phyloP scores from a whole-genome alignment of 2,888 invertebrate species.

The Ennomos erosarius region DNA sequence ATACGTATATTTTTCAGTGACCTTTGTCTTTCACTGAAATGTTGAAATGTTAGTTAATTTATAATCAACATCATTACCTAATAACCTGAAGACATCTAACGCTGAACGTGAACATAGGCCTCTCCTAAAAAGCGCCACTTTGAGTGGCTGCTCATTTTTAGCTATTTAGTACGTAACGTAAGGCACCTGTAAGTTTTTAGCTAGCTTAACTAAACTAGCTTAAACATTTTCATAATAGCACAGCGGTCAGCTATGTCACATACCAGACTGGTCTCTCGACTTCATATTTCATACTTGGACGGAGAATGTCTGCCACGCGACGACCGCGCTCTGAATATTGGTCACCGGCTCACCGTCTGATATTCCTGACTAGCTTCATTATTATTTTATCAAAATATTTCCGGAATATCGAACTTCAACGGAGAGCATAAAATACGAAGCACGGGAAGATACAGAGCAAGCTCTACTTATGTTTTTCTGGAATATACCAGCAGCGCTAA shows the following conservation, averaged over 20 bases:
- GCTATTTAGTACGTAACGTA: not conserved
- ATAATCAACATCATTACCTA: too few relatives aligned
- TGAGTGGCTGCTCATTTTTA: too few relatives aligned
- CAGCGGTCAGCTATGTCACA: slow-evolving; percentile 44
- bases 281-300: slow-evolving; percentile 70
- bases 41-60: too few relatives aligned
- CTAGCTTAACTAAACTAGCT: not conserved
- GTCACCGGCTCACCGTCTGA: slow-evolving; percentile 60
- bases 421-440: slow-evolving; percentile 33
- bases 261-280: slow-evolving; percentile 52
- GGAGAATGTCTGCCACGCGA: slow-evolving; percentile 66
- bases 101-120: too few relatives aligned
- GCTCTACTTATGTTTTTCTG: slow-evolving; percentile 19
- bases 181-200: not conserved
- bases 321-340: slow-evolving; percentile 60
- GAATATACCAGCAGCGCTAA: too few relatives aligned
- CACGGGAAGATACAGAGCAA: slow-evolving; percentile 40
- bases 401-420: slow-evolving; percentile 41
- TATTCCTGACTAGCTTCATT: slow-evolving; percentile 69
- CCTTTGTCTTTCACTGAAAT: too few relatives aligned
- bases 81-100: too few relatives aligned
- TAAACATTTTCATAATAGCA: slow-evolving; percentile 10
- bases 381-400: slow-evolving; percentile 64
- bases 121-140: too few relatives aligned
- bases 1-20: too few relatives aligned